A percentile compares a stretch with the other conserved stretches of the same genome.
Evolutionary conservation across 1,140 invertebrate genomes (phyloP).

Genomic region (Philaenus spumarius): DNA sequence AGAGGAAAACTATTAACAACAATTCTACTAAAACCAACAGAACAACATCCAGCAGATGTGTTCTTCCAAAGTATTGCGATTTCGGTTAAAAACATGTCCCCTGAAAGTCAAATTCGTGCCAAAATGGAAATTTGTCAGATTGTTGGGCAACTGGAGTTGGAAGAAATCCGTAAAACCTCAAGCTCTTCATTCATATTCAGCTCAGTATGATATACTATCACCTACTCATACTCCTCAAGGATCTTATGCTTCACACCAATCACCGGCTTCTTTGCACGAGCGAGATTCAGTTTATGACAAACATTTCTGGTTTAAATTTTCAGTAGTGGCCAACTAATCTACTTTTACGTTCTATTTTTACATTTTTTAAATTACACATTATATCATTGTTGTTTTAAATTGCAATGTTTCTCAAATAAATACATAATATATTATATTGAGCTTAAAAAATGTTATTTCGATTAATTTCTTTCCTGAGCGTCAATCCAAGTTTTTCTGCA

Average conservation of each 20-base stretch:
- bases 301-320: conserved; percentile 6
- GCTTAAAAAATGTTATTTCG: neutral
- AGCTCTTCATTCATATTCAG: neutral
- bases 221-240: neutral
- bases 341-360: neutral
- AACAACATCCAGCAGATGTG: conserved; percentile 14
- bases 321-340: no score
- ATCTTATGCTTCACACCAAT: neutral
- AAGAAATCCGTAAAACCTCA: no score
- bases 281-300: neutral
- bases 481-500: conserved; percentile 14
- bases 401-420: neutral
- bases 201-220: no score
- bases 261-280: neutral
- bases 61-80: conserved; percentile 16
- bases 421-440: neutral
- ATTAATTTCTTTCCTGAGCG: conserved; percentile 8
- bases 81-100: conserved; percentile 11
- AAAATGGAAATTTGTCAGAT: conserved; percentile 19
- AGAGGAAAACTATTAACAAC: neutral
- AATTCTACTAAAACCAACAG: neutral
- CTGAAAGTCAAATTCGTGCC: conserved; percentile 17
- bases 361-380: neutral
- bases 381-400: neutral
- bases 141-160: conserved; percentile 15